phyloP scores from a whole-genome alignment of 2,888 invertebrate species.

The Sminthurinus aureus region DNA sequence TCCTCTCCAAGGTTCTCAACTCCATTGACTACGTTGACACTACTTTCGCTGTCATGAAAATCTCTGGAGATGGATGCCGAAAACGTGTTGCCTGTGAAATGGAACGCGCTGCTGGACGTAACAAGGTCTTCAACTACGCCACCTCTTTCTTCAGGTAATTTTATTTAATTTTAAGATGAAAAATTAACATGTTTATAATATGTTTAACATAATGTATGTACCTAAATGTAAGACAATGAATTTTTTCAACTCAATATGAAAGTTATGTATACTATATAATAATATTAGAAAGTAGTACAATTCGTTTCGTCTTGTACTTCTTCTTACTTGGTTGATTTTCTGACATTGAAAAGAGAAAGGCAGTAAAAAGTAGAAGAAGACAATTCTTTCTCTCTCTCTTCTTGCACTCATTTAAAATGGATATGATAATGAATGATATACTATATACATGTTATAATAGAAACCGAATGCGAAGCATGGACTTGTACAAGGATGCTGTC shows the following conservation, averaged over 20 bases:
- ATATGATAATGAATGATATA: conserved; percentile 13
- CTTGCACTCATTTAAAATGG: background rate
- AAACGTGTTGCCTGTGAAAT: conserved; percentile 60
- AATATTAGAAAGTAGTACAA: background rate
- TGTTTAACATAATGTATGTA: too few species aligned
- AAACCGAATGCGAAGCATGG: conserved; percentile 61
- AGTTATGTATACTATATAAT: too few species aligned
- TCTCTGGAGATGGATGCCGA: conserved; percentile 60
- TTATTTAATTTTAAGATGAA: background rate
- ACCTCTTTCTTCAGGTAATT: conserved; percentile 60
- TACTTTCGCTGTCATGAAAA: conserved; percentile 60
- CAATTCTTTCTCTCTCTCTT: background rate
- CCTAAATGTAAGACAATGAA: too few species aligned
- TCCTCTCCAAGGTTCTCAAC: conserved; percentile 60
- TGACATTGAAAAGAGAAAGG: background rate
- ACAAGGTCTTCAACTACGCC: conserved; percentile 61
- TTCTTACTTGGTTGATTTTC: background rate
- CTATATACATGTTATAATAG: conserved; percentile 39
- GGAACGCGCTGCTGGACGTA: conserved; percentile 60
- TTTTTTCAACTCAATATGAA: too few species aligned
- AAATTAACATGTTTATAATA: too few species aligned
- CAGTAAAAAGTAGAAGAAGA: background rate
- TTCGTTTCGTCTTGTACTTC: background rate
- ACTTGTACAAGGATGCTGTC: conserved; percentile 60
- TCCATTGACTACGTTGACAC: conserved; percentile 61